Evolutionary conservation across 1,140 invertebrate species (phyloP), one percentile per base, ranked within the genome.

Genomic region (Pachyrhynchus sulphureomaculatus): DNA sequence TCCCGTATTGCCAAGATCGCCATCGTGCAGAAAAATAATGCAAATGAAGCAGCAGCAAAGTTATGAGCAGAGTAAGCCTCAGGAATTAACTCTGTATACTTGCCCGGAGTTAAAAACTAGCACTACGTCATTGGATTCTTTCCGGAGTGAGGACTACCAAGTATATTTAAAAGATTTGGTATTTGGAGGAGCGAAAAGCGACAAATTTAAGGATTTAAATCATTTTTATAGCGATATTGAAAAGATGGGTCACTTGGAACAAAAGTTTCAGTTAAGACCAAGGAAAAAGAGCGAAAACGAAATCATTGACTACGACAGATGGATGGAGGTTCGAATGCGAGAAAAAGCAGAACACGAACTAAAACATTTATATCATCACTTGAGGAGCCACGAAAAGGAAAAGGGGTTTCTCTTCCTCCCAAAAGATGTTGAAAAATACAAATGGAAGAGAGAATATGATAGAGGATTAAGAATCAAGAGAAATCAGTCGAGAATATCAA

Each of bases 201-300:
- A 88, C 55, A 84, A 88, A 45, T 96, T 96, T 76, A 85, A 87
- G 57, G 91, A 93, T 59, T 78, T 97, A 4, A 88, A 91, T 72
- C 86, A 89, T 39, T 91, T 95, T 73, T 96, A 95, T 74, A 80
- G 86, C 21, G 92, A 88, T 64, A 80, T 96, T 32, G 93, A 95
- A 76, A 84, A 91, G 71, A 86, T 95, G 41, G 88, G 86, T 0
- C 83, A 93, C 62, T 78, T 97, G 26, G 91, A 93, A 77, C 89
- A 86, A 0, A 83, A 78, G 2, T 80, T 78, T 56, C 89, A 91
- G 68, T 77, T 91, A 29, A 82, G 86, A 48, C 86, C 87, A 2
- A 80, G 88, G 67, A 76, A 84, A 68, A 86, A 81, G 73, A 83
- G 86, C 67, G 88, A 90, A 72, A 84, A 89, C 65, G 87, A 90